Conservation (phyloP, 1,140 invertebrate genomes). For the Mylabris phalerata region DNA sequence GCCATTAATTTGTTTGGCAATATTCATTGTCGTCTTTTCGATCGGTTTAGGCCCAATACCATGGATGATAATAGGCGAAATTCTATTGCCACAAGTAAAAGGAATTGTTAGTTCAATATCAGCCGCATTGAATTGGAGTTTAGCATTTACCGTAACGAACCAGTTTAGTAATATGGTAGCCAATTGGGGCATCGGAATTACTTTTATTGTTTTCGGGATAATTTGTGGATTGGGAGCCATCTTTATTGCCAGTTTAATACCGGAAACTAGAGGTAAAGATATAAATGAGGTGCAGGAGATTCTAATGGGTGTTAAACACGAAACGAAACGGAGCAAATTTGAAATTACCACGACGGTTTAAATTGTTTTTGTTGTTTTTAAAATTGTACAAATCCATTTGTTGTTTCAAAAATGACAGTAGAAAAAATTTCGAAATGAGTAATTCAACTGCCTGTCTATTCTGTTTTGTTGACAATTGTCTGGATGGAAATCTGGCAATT, state of each 20-base stretch:
- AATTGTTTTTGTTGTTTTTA: neutral
- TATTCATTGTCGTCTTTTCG: constrained; percentile 72
- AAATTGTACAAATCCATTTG: neutral
- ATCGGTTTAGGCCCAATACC: constrained; percentile 46
- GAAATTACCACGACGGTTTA: constrained; percentile 21
- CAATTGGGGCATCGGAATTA: constrained; percentile 44
- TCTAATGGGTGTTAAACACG: constrained; percentile 31
- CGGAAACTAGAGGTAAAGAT: constrained; percentile 53
- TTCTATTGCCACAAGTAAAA: constrained; percentile 47
- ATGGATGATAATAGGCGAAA: constrained; percentile 44
- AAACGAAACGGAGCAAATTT: constrained; percentile 18
- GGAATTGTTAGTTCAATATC: constrained; percentile 46
- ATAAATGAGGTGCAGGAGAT: constrained; percentile 48
- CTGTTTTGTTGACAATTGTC: too few species aligned
- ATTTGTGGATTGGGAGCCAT: constrained; percentile 47
- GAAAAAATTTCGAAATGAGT: too few species aligned
- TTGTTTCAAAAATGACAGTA: neutral
- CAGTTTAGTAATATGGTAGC: constrained; percentile 42
- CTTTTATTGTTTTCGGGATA: constrained; percentile 49
- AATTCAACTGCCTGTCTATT: too few species aligned
- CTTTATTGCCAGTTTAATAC: constrained; percentile 48
- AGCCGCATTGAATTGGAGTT: constrained; percentile 47
- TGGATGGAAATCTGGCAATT: too few species aligned
- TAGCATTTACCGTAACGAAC: constrained; percentile 51
- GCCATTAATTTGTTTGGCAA: constrained; percentile 61